Evolutionary conservation across 2,797 vertebrate species (phyloP), one percentile per base, ranked within the genome.

Genomic region (Xenentodon cancila): DNA sequence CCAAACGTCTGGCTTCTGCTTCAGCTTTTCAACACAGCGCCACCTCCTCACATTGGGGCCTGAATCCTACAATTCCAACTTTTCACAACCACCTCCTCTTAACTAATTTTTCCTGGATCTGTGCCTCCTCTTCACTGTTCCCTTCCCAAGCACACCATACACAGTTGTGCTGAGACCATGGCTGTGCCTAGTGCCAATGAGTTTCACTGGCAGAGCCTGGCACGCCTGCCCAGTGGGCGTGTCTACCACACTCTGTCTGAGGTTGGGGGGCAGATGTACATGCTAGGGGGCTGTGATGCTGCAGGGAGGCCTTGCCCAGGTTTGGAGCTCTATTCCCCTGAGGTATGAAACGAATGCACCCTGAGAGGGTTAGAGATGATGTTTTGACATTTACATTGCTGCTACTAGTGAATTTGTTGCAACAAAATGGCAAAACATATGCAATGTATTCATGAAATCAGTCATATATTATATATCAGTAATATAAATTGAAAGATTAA

Each of bases 141-240:
- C 21, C 9, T 47, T n/a, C 34, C 22, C 8, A 21, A 34, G 18
- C 50, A 8, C 2, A 18, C 7, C 43, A 16, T 48, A 18, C 27
- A 7, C 13, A 3, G 1, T 19, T 50, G 20, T 44, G 21, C 45
- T 25, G 34, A 68, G 51, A 73, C 48, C 70, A 98, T 99, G 97
- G 93, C 94, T 3, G 82, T 95, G 32, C 93, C 96, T 17, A 92
- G 79, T 42, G 87, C 93, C 88, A 95, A 95, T 4, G 96, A 95
- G 72, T 99, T 98, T 86, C 95, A 95, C 68, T 99, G 97, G 97
- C 96, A 97, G 81, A 93, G 90, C 49, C 91, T 99, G 59, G 95
- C 97, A 0, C 93, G 93, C 0, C 92, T 99, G 32, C 91, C 95
- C 2, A 95, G 93, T 32, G 90, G 94, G 49, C 93, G 97, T 0